Evolutionary conservation across 64 coral and sea anemone genomes (phyloP), one percentile per base, ranked within the genome.

Genomic region (Stichodactyla mertensii): DNA sequence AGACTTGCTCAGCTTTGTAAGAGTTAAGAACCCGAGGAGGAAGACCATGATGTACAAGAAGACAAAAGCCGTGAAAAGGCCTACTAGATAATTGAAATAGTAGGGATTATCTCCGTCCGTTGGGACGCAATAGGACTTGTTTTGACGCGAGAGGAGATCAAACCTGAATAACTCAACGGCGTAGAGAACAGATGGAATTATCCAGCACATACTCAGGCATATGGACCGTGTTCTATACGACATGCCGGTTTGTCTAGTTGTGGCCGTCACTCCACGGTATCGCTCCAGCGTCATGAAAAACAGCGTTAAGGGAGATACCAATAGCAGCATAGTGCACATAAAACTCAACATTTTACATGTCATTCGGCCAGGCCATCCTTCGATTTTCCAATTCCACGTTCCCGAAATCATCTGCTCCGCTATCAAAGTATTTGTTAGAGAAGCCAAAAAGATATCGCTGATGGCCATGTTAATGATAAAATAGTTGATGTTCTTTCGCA

Each of bases 401-500:
- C 83, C 60, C 16, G 83, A 61, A 14, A 64, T 26, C 55, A 85
- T 85, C 26, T 85, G 55, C 9, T 61, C 83, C 10, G 54, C n/a
- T 16, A 61, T 64, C 15, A 85, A 23, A 2, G 16, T 28, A 19
- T 61, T 85, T 6, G 55, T 85, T 18, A 58, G 60, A 6, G 60
- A 58, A 23, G 83, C 83, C 5, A 85, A 16, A 6, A 85, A 20
- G 27, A 85, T 85, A 36, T 85, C 83, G 16, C 83, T 85, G 28
- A 85, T 15, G 3, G 83, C 83, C 83, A 85, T 85, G 83, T 85
- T 85, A 14, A 58, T 55, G 24, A 85, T 85, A 23, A 85, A 85
- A 36, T 61, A 85, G 83, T 85, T 85, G 0, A 85, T 85, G 56
- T 85, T 85, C 23, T 85, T 85, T 64, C 83, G 83, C 83, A 85